Conservation (phyloP, 2,888 invertebrate species). For the Cacoxenus indagator region DNA sequence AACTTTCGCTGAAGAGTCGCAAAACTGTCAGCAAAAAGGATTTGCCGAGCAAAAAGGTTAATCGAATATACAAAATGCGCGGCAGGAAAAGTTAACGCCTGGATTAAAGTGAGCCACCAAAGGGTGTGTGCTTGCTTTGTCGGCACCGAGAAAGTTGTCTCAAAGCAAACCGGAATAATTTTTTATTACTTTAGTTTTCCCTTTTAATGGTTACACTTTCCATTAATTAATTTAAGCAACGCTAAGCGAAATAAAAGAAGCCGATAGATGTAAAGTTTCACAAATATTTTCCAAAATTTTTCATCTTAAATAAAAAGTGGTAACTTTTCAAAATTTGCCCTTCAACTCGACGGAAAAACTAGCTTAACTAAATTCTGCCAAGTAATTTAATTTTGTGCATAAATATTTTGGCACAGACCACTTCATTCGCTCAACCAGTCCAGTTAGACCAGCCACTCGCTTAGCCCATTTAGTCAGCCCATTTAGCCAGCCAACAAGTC, state of each 20-base stretch:
- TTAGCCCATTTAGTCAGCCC: conserved; percentile 20
- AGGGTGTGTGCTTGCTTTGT: too few species aligned
- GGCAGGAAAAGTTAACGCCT: too few species aligned
- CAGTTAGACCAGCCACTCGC: conserved; percentile 2
- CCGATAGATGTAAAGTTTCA: not conserved
- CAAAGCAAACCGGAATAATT: not conserved
- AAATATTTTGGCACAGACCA: conserved; percentile 14
- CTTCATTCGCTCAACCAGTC: not conserved
- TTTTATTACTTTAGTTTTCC: not conserved
- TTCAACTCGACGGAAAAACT: not conserved
- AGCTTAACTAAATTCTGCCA: not conserved
- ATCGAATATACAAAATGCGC: too few species aligned
- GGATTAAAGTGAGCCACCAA: too few species aligned
- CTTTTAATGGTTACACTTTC: not conserved
- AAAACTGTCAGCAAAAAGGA: too few species aligned
- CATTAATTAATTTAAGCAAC: not conserved
- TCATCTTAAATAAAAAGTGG: too few species aligned
- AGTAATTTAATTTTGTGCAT: conserved; percentile 13
- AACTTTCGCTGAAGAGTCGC: too few species aligned
- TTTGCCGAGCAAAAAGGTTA: too few species aligned
- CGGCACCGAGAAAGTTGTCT: not conserved
- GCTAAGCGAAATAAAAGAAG: not conserved
- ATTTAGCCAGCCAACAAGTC: conserved; percentile 44
- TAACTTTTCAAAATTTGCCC: not conserved
- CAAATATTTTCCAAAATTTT: not conserved